Conservation (phyloP, 2,113 vertebrate species). For the Sebastes fasciatus region DNA sequence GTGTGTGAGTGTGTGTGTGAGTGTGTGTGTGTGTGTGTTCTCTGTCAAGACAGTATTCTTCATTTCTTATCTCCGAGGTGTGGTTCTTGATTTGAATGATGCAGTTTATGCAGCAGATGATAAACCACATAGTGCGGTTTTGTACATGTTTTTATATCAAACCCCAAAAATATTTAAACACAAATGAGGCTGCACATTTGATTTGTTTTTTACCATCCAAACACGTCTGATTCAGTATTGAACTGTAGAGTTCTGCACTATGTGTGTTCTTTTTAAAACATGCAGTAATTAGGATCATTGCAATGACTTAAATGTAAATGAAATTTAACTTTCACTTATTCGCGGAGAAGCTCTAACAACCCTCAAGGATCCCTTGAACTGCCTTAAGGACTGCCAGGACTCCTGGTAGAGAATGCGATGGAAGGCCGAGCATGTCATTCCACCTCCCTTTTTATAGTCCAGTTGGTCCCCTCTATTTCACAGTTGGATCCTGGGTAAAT, state of each 20-base stretch:
- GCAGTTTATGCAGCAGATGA: conserved; percentile 55
- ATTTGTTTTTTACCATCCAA: background rate
- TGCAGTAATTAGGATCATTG: background rate
- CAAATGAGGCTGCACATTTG: conserved; percentile 1
- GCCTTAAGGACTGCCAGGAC: conserved; percentile 4
- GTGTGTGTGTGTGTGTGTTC: conserved; percentile 6
- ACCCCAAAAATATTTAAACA: conserved; percentile 35
- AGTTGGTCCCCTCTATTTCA: background rate
- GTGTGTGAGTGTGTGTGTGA: conserved; percentile 46
- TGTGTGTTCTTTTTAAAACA: background rate
- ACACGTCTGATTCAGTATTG: background rate
- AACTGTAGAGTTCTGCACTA: background rate
- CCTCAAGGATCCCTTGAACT: conserved; percentile 16
- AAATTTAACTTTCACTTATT: background rate
- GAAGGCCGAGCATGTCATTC: background rate
- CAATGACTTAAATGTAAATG: background rate
- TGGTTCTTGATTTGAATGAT: conserved; percentile 38
- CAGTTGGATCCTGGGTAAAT: background rate
- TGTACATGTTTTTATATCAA: conserved; percentile 36
- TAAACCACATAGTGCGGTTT: conserved; percentile 1
- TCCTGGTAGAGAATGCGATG: background rate
- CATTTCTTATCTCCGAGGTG: conserved; percentile 51
- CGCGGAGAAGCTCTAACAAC: background rate
- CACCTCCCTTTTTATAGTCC: conserved; percentile 8
- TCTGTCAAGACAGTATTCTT: conserved; percentile 15